Conservation (phyloP, 2,888 invertebrate species). For the Myopa tessellatipennis region DNA sequence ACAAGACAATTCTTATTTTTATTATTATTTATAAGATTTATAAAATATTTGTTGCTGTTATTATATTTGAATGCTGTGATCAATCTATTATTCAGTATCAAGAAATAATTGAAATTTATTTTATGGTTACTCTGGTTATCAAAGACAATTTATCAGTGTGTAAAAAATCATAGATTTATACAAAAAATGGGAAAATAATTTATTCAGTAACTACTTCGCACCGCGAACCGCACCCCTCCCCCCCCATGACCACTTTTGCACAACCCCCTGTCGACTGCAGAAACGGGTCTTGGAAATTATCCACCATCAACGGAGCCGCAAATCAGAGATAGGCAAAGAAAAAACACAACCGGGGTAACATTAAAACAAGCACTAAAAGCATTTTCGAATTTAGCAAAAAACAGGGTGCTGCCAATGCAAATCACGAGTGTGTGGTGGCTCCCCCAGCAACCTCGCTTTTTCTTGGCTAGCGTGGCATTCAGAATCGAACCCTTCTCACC, state of each 20-base stretch:
- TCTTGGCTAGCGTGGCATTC: background rate
- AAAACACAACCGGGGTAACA: background rate
- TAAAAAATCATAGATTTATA: background rate
- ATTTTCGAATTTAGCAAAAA: constrained; percentile 15
- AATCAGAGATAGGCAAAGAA: constrained; percentile 3
- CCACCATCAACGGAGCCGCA: background rate
- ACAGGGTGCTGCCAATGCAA: constrained; percentile 26
- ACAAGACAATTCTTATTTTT: background rate
- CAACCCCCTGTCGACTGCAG: background rate
- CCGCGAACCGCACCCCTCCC: background rate
- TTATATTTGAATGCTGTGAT: too few relatives aligned
- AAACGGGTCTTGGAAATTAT: background rate
- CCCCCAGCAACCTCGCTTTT: background rate
- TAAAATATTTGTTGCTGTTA: background rate
- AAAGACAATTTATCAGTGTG: background rate
- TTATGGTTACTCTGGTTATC: background rate
- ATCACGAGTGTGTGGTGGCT: constrained; percentile 12
- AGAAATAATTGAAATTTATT: too few relatives aligned
- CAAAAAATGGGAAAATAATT: background rate
- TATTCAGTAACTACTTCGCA: background rate
- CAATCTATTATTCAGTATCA: too few relatives aligned
- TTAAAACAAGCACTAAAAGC: constrained; percentile 18
- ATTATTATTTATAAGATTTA: background rate
- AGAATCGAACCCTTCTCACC: background rate
- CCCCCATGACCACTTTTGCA: background rate